phyloP scores from a whole-genome alignment of 2,888 invertebrate genomes.

The Caenorhabditis drosophilae region DNA sequence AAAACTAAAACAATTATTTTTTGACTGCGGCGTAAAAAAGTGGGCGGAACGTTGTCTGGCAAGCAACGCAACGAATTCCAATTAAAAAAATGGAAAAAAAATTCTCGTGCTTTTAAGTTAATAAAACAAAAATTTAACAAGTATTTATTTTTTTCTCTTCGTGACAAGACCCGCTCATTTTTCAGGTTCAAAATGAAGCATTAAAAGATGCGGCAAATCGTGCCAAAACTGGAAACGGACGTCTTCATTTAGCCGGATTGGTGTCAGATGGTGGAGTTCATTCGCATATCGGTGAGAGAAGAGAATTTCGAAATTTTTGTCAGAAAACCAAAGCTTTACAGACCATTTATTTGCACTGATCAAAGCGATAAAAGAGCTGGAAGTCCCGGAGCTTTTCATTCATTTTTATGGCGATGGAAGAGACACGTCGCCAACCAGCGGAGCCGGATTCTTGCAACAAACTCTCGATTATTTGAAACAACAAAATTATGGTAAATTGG shows the following conservation, averaged over 20 bases:
- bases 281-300: slow-evolving; percentile 69
- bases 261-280: slow-evolving; percentile 71
- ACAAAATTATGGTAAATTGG: slow-evolving; percentile 67
- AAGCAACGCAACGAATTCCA: too few relatives aligned
- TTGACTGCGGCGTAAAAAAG: too few relatives aligned
- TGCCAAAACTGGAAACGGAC: slow-evolving; percentile 70
- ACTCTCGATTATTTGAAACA: slow-evolving; percentile 63
- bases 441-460: slow-evolving; percentile 67
- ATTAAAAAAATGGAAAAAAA: neutral
- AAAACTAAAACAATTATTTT: neutral
- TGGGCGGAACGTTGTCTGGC: too few relatives aligned
- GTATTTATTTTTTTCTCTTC: slow-evolving; percentile 5
- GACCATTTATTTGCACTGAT: slow-evolving; percentile 70
- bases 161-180: neutral
- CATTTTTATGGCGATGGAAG: slow-evolving; percentile 70
- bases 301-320: neutral
- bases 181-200: slow-evolving; percentile 68
- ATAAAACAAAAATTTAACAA: neutral
- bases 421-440: slow-evolving; percentile 71
- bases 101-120: neutral
- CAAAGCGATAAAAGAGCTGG: slow-evolving; percentile 69
- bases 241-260: slow-evolving; percentile 71
- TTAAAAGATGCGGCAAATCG: slow-evolving; percentile 69
- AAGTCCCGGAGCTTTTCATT: slow-evolving; percentile 70
- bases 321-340: slow-evolving; percentile 20